Evolutionary conservation across 1,140 invertebrate species (phyloP).

Genomic region (Cecropterus lyciades): DNA sequence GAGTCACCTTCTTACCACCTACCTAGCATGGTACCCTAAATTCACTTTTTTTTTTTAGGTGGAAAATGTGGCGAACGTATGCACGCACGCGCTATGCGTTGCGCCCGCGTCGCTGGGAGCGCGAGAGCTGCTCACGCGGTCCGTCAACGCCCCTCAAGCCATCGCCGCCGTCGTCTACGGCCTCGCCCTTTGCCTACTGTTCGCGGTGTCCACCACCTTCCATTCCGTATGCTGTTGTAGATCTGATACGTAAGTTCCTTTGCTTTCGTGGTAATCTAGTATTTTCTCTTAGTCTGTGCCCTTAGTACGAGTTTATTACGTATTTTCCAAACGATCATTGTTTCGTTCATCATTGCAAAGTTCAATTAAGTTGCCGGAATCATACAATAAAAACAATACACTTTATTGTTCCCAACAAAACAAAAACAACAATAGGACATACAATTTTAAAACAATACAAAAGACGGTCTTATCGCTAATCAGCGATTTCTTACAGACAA

Average conservation of each 20-base stretch:
- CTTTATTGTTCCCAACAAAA: too few relatives aligned
- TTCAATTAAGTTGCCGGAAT: too few relatives aligned
- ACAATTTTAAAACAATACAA: too few relatives aligned
- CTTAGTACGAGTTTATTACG: too few relatives aligned
- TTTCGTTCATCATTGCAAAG: too few relatives aligned
- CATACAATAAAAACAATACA: too few relatives aligned
- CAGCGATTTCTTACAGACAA: too few relatives aligned
- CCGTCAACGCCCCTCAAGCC: constrained; percentile 89
- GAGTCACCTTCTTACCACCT: too few relatives aligned
- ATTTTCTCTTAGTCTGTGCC: background rate
- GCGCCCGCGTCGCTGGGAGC: constrained; percentile 91
- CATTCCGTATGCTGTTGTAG: constrained; percentile 93
- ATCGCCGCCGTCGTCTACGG: constrained; percentile 94
- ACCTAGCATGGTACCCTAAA: too few relatives aligned
- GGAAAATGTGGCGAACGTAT: constrained; percentile 95
- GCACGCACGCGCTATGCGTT: constrained; percentile 94
- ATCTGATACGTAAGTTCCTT: constrained; percentile 86
- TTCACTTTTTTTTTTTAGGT: constrained; percentile 86
- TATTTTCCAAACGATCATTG: too few relatives aligned
- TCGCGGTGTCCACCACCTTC: constrained; percentile 95
- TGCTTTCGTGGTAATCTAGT: background rate
- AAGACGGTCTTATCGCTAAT: too few relatives aligned
- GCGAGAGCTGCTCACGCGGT: constrained; percentile 89
- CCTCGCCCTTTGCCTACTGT: constrained; percentile 92
- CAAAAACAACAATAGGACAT: too few relatives aligned